These are phyloP conservation scores for Syndactyla subalaris DNA, from an alignment of 2,797 vertebrate species.

Conservation along the genomic window DNA sequence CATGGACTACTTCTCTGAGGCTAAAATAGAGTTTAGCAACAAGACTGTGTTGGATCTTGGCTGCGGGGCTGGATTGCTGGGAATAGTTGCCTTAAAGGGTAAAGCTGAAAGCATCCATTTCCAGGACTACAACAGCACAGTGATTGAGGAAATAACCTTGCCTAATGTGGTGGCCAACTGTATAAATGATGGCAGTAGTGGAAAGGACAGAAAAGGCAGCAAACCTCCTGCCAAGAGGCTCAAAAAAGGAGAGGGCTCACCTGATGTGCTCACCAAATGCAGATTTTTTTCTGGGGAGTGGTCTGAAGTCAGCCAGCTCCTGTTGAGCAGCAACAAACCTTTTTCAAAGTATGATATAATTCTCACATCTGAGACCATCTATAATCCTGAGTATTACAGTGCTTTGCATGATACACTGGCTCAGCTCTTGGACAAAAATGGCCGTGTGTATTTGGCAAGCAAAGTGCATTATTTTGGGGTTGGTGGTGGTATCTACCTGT, in stretches of 20 bases:
- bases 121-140: constrained; percentile 94
- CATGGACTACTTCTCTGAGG: constrained; percentile 81
- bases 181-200: background rate
- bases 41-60: constrained; percentile 91
- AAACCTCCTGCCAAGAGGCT: constrained; percentile 54
- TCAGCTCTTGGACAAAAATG: constrained; percentile 79
- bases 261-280: constrained; percentile 73
- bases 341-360: constrained; percentile 88
- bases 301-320: constrained; percentile 83
- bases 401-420: constrained; percentile 84
- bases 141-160: constrained; percentile 90
- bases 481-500: constrained; percentile 88
- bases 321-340: constrained; percentile 69
- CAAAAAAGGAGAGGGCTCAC: constrained; percentile 6
- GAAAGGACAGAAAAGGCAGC: background rate
- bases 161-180: constrained; percentile 87
- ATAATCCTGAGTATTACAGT: constrained; percentile 87
- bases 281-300: constrained; percentile 93
- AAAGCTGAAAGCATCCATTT: constrained; percentile 87
- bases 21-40: constrained; percentile 79
- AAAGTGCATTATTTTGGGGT: constrained; percentile 96
- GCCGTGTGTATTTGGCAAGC: constrained; percentile 88
- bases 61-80: constrained; percentile 92
- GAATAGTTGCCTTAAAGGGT: constrained; percentile 85
- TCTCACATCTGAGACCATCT: constrained; percentile 94